phyloP scores from a whole-genome alignment of 2,888 invertebrate genomes.

The Chaetogeoica ovagalla region DNA sequence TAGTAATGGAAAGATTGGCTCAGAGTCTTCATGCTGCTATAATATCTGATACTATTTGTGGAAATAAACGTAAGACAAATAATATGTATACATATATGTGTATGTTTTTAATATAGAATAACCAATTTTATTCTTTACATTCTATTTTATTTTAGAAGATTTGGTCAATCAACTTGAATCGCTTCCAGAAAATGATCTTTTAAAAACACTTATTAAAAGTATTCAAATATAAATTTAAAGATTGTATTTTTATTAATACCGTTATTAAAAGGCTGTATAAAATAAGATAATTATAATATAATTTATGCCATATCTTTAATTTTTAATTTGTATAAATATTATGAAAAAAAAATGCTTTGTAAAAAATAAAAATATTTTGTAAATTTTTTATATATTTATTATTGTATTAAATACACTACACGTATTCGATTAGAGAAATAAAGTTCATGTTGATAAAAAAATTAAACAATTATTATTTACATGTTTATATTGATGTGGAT shows the following conservation, averaged over 20 bases:
- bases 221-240: slow-evolving; percentile 23
- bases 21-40: slow-evolving; percentile 82
- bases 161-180: slow-evolving; percentile 42
- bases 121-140: background rate
- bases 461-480: too few species aligned
- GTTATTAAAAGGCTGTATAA: too few species aligned
- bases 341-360: too few species aligned
- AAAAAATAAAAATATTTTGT: too few species aligned
- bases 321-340: too few species aligned
- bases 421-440: too few species aligned
- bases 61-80: slow-evolving; percentile 68
- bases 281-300: too few species aligned
- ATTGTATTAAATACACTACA: too few species aligned
- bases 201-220: slow-evolving; percentile 39
- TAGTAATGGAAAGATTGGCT: slow-evolving; percentile 75
- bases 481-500: too few species aligned
- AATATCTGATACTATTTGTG: slow-evolving; percentile 77
- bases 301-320: too few species aligned
- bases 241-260: background rate
- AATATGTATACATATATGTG: background rate
- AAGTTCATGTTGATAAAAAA: too few species aligned
- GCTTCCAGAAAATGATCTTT: slow-evolving; percentile 38
- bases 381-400: too few species aligned
- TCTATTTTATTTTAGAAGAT: slow-evolving; percentile 25
- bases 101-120: background rate